Conservation (phyloP, 2,113 vertebrate genomes). For the Galemys pyrenaicus region DNA sequence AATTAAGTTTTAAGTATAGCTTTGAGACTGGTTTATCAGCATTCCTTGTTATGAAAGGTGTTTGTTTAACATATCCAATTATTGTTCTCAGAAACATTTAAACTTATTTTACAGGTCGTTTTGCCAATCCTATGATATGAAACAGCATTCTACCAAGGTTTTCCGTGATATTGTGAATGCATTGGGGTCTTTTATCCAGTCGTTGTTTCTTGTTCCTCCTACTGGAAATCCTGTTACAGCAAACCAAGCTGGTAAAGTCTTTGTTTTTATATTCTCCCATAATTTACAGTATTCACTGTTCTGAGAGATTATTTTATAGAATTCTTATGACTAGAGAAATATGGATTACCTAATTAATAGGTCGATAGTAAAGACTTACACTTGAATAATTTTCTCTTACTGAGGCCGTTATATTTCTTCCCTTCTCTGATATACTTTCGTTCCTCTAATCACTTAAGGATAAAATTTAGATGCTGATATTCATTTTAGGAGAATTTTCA, state of each 20-base stretch:
- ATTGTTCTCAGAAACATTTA: slow-evolving; percentile 51
- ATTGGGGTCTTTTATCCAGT: slow-evolving; percentile 98
- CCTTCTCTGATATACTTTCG: slow-evolving; percentile 30
- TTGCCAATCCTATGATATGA: slow-evolving; percentile 99
- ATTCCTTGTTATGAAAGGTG: slow-evolving; percentile 40
- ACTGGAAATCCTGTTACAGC: slow-evolving; percentile 86
- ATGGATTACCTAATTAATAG: background rate
- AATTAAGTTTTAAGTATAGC: slow-evolving; percentile 42
- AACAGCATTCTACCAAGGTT: slow-evolving; percentile 99
- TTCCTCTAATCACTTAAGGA: background rate
- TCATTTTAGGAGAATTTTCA: slow-evolving; percentile 31
- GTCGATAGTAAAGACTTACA: background rate
- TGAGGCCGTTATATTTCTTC: background rate
- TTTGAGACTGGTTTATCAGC: background rate
- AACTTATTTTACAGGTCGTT: slow-evolving; percentile 91
- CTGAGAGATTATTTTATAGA: background rate
- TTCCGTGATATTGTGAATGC: slow-evolving; percentile 99
- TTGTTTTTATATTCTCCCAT: background rate
- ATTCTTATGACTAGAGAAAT: slow-evolving; percentile 14
- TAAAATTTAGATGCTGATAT: background rate
- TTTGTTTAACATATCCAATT: background rate
- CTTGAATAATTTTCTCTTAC: background rate
- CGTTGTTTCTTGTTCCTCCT: slow-evolving; percentile 94
- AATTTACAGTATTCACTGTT: background rate
- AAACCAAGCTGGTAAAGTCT: slow-evolving; percentile 89